Evolutionary conservation across 2,888 invertebrate genomes (phyloP).

Genomic region (Melieria omissa): DNA sequence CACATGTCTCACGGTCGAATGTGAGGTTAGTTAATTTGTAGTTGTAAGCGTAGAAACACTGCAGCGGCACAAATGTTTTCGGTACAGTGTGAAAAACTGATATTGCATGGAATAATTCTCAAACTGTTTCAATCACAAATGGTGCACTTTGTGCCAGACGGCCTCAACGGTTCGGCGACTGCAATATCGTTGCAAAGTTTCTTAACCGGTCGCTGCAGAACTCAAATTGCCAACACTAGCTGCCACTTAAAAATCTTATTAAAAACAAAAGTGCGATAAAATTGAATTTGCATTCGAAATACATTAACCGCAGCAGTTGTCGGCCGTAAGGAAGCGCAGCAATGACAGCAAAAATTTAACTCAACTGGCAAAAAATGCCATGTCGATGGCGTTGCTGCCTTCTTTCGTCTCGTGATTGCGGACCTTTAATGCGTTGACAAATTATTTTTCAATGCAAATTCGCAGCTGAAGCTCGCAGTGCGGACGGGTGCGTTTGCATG

Average conservation of each 20-base stretch:
- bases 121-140: no score
- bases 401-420: conserved; percentile 4
- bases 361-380: conserved; percentile 42
- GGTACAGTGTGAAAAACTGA: no score
- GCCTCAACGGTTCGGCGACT: no score
- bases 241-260: conserved; percentile 52
- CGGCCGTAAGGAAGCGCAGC: conserved; percentile 36
- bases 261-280: conserved; percentile 65
- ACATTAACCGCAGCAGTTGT: conserved; percentile 66
- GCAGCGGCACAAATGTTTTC: no score
- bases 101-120: no score
- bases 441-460: conserved; percentile 56
- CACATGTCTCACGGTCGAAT: conserved; percentile 15
- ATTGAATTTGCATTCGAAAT: conserved; percentile 59
- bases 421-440: conserved; percentile 52
- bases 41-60: no score
- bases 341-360: conserved; percentile 55
- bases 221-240: not conserved
- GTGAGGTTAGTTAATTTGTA: not conserved
- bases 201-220: not conserved
- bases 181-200: no score
- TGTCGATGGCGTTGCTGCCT: conserved; percentile 43
- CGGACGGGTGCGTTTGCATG: conserved; percentile 12
- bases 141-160: no score
- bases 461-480: conserved; percentile 51